Base-by-base conservation (phyloP, 2,797 vertebrate species). In the Selene dorsalis region DNA sequence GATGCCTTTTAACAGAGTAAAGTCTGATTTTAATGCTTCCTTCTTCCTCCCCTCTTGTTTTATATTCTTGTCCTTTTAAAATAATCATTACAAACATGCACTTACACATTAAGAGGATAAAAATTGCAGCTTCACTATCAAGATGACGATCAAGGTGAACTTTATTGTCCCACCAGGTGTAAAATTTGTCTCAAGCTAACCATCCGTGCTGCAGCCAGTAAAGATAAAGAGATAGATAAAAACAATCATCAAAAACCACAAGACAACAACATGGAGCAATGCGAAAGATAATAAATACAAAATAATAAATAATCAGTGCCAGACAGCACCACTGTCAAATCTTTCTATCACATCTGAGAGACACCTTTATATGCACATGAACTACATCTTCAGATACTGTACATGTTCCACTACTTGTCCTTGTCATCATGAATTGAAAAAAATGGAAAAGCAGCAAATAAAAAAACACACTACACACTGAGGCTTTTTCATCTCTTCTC, bases 381-480 rank as follows among this genome's bases (percentile, higher is more conserved):
- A 12, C 56, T 55, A 20, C 16, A 24, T 28, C 32, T 43, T 70
- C 38, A 60, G 32, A 55, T 11, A 30, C n/a, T 4, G 6, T 32
- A 17, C 22, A 45, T 17, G 41, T 75, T n/a, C 47, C 35, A 39
- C 30, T 50, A 62, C 72, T 30, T 47, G 41, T 71, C 39, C 32
- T 43, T 75, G 63, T 52, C 55, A 56, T 53, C 38, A 48, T 12
- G 13, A 63, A 63, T 2, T 32, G 5, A 24, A 66, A 14, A 56
- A 52, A 60, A 64, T 24, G 55, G 10, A 53, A 59, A 69, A 69
- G 43, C 38, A 47, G 43, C 5, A 66, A 35, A 35, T 1, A 32
- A 32, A 35, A 77, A 82, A 69, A 77, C 75, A 70, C 56, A 73
- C 48, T 64, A 67, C 47, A 26, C 9, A 28, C 11, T 18, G 35